Percentiles rank a stretch among this genome's conserved stretches.
Evolutionary conservation across 2,113 vertebrate genomes (phyloP).

Genomic region (Felis catus): DNA sequence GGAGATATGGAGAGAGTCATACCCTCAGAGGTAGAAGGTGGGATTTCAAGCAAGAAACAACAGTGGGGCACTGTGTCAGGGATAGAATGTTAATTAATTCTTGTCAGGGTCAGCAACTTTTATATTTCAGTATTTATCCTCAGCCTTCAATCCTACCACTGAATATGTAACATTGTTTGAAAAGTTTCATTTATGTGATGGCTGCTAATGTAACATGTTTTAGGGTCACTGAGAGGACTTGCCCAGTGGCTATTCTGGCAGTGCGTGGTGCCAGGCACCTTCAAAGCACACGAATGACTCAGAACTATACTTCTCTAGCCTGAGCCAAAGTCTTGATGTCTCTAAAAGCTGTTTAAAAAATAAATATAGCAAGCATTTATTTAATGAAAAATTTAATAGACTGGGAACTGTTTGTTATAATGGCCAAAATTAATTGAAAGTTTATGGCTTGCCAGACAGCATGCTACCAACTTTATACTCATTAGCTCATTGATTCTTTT

Average conservation of each 20-base stretch:
- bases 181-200: not conserved
- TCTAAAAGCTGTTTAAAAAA: not conserved
- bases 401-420: not conserved
- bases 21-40: not conserved
- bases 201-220: not conserved
- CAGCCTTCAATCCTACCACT: not conserved
- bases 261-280: not conserved
- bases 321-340: not conserved
- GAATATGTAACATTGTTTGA: not conserved
- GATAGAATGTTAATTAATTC: not conserved
- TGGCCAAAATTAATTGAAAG: not conserved
- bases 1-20: not conserved
- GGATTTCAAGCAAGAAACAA: conserved; percentile 53
- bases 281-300: not conserved
- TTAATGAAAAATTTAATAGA: not conserved
- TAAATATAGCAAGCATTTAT: not conserved
- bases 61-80: not conserved
- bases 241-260: not conserved
- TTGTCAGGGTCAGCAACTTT: not conserved
- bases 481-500: not conserved
- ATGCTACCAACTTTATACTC: not conserved
- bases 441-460: not conserved
- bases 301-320: not conserved
- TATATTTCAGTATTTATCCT: conserved; percentile 11
- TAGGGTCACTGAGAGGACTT: not conserved